Base-by-base conservation (phyloP, 2,113 vertebrate species). In the Sterrhoptilus dennistouni region DNA sequence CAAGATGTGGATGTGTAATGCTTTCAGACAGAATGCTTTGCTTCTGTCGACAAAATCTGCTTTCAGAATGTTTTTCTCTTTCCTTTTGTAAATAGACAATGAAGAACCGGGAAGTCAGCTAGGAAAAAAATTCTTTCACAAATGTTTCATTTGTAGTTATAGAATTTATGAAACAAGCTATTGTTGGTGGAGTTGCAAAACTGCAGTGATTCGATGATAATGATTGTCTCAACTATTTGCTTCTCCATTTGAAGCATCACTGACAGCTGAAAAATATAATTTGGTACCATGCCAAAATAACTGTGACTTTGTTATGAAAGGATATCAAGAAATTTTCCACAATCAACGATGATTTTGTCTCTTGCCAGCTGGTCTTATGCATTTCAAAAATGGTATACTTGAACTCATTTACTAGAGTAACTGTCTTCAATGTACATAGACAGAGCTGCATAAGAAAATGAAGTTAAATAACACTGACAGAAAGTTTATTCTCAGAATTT, bases 241-340 rank as follows among this genome's bases (percentile, higher is more conserved):
- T 89, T 87, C 61, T 71, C 21, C 63, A 56, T 80, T 80, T 76
- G 66, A 90, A 96, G 10, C 21, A 91, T 31, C 57, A 90, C 17
- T 90, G 92, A 61, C 71, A 90, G 86, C 18, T 95, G 71, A 92
- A 94, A 90, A 93, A 63, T 70, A 87, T 50, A 12, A 72, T 61
- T 94, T 86, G 54, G 11, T 65, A 76, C 16, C 0, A 0, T 70
- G 36, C 79, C 56, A 90, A 88, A 95, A 88, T 80, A 90, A 66
- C 31, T 35, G 23, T 31, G 33, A 83, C 42, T 93, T 89, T 70
- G 25, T 75, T 78, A 64, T 74, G 66, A 88, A 86, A 91, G 35
- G 35, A 80, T 57, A 79, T 33, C 17, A 92, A 69, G 70, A 82
- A 45, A 80, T 92, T 91, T 93, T 88, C 29, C 54, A 80, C 45